Evolutionary conservation across 2,888 invertebrate species (phyloP).

Genomic region (Opisthograptis luteolata): DNA sequence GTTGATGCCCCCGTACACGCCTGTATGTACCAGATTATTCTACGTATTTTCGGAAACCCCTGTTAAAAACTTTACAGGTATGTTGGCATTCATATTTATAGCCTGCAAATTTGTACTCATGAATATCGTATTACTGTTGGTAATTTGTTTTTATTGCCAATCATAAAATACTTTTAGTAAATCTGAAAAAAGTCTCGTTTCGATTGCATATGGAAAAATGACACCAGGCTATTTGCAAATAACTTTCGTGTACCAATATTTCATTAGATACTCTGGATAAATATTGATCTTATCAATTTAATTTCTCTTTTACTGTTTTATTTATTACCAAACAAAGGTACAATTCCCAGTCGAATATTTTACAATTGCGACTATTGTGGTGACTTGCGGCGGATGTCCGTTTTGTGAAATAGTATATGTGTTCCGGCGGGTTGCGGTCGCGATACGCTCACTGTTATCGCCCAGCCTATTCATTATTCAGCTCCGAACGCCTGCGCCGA

Average conservation of each 20-base stretch:
- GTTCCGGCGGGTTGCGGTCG: slow-evolving; percentile 29
- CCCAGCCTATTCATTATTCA: slow-evolving; percentile 70
- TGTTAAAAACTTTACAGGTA: slow-evolving; percentile 26
- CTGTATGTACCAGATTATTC: slow-evolving; percentile 27
- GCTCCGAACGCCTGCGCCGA: slow-evolving; percentile 51
- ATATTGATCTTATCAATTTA: too few species aligned
- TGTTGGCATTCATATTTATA: slow-evolving; percentile 27
- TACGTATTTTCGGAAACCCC: slow-evolving; percentile 24
- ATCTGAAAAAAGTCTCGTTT: too few species aligned
- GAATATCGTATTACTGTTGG: background rate
- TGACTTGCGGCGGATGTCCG: slow-evolving; percentile 25
- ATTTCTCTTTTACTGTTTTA: too few species aligned
- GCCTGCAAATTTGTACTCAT: slow-evolving; percentile 19
- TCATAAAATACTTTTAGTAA: slow-evolving; percentile 3
- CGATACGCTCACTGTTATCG: slow-evolving; percentile 50
- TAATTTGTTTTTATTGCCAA: slow-evolving; percentile 22
- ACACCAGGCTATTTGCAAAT: too few species aligned
- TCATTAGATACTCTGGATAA: too few species aligned
- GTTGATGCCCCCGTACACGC: slow-evolving; percentile 17
- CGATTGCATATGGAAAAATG: too few species aligned
- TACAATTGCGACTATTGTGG: slow-evolving; percentile 17
- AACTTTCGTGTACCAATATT: too few species aligned
- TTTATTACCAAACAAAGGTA: slow-evolving; percentile 8
- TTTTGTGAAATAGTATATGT: slow-evolving; percentile 30
- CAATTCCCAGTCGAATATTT: slow-evolving; percentile 10